phyloP scores from a whole-genome alignment of 2,888 invertebrate genomes.

The Mycalesis mineus region DNA sequence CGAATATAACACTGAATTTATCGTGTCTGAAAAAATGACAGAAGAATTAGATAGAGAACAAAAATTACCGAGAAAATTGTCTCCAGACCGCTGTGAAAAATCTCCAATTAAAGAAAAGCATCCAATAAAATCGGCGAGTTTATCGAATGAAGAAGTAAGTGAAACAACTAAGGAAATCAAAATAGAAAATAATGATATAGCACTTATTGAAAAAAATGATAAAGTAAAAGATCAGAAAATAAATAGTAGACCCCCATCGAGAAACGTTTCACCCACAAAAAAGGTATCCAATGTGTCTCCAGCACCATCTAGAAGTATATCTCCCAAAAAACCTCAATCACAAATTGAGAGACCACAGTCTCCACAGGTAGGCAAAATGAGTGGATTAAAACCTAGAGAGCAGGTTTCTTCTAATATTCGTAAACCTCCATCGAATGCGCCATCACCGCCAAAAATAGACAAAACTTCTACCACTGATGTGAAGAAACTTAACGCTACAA shows the following conservation, averaged over 20 bases:
- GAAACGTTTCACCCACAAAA: conserved; percentile 60
- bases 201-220: conserved; percentile 35
- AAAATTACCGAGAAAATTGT: conserved; percentile 59
- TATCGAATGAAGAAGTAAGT: conserved; percentile 46
- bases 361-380: conserved; percentile 54
- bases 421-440: conserved; percentile 45
- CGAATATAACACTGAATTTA: conserved; percentile 39
- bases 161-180: not conserved
- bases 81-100: conserved; percentile 55
- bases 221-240: conserved; percentile 41
- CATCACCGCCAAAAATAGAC: conserved; percentile 51
- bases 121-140: conserved; percentile 48
- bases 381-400: conserved; percentile 54
- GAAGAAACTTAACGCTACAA: conserved; percentile 47
- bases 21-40: conserved; percentile 58
- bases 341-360: conserved; percentile 56
- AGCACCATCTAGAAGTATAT: conserved; percentile 53
- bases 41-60: conserved; percentile 62
- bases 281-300: conserved; percentile 43
- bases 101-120: conserved; percentile 52
- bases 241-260: conserved; percentile 46
- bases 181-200: conserved; percentile 22
- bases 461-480: conserved; percentile 45
- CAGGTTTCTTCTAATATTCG: conserved; percentile 44
- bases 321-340: conserved; percentile 56